Base-by-base conservation (phyloP, 2,888 invertebrate species). In the Amblyjoppa proteus region DNA sequence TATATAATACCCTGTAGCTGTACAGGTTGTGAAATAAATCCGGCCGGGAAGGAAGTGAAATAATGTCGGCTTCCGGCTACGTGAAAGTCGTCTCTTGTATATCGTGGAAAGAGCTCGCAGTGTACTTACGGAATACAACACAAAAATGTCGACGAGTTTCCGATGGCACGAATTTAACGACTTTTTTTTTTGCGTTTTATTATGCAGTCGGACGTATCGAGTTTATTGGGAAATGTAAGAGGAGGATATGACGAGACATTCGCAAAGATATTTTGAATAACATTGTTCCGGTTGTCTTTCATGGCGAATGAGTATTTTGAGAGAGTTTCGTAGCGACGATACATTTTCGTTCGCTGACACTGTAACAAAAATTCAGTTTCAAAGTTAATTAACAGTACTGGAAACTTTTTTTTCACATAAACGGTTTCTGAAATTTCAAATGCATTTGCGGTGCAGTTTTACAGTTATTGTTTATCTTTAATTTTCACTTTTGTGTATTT, bases 31-130 rank as follows among this genome's bases (percentile, higher is more conserved):
- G 77, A 81, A 68, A 83, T 78, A 83, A 83, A 83, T 81, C 74
- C 74, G 61, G 73, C 70, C 61, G 45, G 69, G 70, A 64, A 74
- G 79, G 68, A 81, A 86, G 77, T 83, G 81, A 83, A 86, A 86
- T 86, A 86, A 83, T 66, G 83, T 64, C 58, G 76, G 81, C 74
- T 69, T 74, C 64, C 69, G 77, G 49, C 64, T 64, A 77, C 86
- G 80, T 78, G 77, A 81, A 70, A 61, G 74, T 74, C 77, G 13
- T 25, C 74, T 49, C 69, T 38, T 69, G 41, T 38, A 20, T 38
- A 31, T 34, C 31, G 58, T 53, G 38, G 53, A 53, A 77, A 68
- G 45, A 68, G 51, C 38, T 68, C 38, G 28, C 11, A 66, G 75
- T 16, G 13, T 66, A 66, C 20, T 51, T 38, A 76, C 31, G 51